Evolutionary conservation across 2,888 invertebrate genomes (phyloP).

Genomic region (Nemotelus pantherinus): DNA sequence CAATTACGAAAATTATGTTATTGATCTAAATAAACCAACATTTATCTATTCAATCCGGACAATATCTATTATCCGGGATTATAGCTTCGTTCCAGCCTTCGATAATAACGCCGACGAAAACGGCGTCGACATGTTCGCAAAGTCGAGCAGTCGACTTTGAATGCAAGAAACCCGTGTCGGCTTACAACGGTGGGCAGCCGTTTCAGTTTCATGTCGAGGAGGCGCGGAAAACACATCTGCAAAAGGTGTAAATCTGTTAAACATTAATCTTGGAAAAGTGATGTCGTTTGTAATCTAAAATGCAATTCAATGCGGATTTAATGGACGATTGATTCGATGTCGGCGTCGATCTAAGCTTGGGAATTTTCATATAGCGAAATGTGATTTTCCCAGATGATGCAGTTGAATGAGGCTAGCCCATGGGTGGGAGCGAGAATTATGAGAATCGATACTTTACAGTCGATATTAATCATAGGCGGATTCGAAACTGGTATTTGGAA

Average conservation of each 20-base stretch:
- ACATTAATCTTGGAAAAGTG: constrained; percentile 43
- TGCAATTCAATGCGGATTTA: constrained; percentile 44
- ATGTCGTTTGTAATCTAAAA: constrained; percentile 43
- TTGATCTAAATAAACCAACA: constrained; percentile 41
- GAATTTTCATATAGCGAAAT: constrained; percentile 40
- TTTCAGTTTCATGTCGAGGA: constrained; percentile 6
- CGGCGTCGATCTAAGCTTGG: constrained; percentile 36
- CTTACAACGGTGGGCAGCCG: constrained; percentile 16
- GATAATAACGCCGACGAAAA: neutral
- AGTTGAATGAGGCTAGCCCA: neutral
- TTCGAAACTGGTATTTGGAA: too few relatives aligned
- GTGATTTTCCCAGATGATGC: constrained; percentile 40
- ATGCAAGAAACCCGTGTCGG: neutral
- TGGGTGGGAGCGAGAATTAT: neutral
- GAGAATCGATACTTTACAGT: constrained; percentile 17
- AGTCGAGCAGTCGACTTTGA: neutral
- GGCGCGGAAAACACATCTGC: constrained; percentile 27
- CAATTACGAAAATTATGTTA: constrained; percentile 46
- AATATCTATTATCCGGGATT: constrained; percentile 29
- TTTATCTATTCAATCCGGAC: constrained; percentile 34
- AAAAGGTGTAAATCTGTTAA: constrained; percentile 41
- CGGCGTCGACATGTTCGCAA: neutral
- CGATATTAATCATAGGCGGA: neutral
- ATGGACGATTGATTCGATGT: constrained; percentile 37
- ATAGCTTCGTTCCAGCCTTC: neutral